Evolutionary conservation across 92 coral and sea anemone genomes (phyloP).

Genomic region (Heteractis magnifica): DNA sequence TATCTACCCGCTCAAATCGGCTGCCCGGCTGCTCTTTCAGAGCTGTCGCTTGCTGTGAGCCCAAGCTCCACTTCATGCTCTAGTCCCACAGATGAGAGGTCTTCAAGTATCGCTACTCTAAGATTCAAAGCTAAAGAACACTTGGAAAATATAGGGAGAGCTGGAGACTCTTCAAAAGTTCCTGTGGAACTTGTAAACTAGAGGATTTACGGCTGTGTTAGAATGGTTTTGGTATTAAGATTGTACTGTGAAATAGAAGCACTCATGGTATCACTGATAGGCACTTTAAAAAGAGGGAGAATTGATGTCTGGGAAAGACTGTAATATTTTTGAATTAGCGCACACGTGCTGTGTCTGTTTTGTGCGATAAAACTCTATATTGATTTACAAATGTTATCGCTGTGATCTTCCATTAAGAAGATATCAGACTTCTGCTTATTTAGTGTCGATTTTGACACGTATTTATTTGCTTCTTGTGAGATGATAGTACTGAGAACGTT

Average conservation of each 20-base stretch:
- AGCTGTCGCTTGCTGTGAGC: constrained; percentile 31
- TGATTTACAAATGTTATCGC: constrained; percentile 20
- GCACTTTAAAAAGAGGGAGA: background rate
- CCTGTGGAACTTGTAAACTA: constrained; percentile 26
- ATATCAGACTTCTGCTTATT: background rate
- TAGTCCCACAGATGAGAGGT: constrained; percentile 61
- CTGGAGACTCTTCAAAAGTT: background rate
- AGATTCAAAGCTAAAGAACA: constrained; percentile 78
- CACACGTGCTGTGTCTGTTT: background rate
- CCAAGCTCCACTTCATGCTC: constrained; percentile 40
- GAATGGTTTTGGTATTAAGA: background rate
- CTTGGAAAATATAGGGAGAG: constrained; percentile 54
- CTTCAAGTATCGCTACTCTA: constrained; percentile 71
- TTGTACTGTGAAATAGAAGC: constrained; percentile 1
- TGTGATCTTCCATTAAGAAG: constrained; percentile 20
- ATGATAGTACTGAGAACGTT: background rate
- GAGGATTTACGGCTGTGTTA: background rate
- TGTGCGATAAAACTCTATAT: background rate
- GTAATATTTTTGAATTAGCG: background rate
- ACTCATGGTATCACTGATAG: background rate
- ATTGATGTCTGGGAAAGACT: constrained; percentile 1
- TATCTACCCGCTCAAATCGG: constrained; percentile 48
- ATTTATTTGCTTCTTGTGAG: constrained; percentile 19
- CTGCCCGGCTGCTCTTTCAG: constrained; percentile 42
- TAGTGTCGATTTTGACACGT: constrained; percentile 13